phyloP scores from a whole-genome alignment of 2,888 invertebrate genomes.

The Tinea pellionella region DNA sequence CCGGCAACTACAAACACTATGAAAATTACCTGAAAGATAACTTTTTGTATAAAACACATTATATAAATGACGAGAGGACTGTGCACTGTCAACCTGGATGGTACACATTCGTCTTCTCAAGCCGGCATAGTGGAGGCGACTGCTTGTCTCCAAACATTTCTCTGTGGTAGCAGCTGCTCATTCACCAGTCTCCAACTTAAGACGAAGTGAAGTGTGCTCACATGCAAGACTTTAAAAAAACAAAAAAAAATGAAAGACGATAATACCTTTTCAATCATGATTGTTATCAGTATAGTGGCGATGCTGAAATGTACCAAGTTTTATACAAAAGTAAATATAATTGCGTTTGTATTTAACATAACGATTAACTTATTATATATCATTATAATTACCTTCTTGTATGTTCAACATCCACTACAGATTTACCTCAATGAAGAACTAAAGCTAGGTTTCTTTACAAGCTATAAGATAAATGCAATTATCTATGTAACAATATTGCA shows the following conservation, averaged over 20 bases:
- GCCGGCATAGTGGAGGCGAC: too few species aligned
- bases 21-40: constrained; percentile 6
- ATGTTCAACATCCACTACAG: neutral
- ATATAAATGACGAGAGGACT: too few species aligned
- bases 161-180: too few species aligned
- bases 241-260: neutral
- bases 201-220: too few species aligned
- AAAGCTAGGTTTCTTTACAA: neutral
- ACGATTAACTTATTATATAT: neutral
- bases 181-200: too few species aligned
- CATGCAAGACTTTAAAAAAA: too few species aligned
- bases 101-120: too few species aligned
- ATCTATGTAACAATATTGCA: too few species aligned
- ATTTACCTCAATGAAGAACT: neutral
- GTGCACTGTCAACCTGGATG: too few species aligned
- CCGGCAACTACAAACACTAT: constrained; percentile 27
- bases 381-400: neutral
- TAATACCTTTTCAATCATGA: constrained; percentile 12
- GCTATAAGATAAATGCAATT: neutral
- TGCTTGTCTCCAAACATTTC: too few species aligned
- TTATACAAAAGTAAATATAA: neutral
- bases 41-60: too few species aligned
- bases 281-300: neutral
- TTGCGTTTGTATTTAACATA: neutral
- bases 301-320: neutral